Evolutionary conservation across 2,113 vertebrate species (phyloP).

Genomic region (Athene noctua): DNA sequence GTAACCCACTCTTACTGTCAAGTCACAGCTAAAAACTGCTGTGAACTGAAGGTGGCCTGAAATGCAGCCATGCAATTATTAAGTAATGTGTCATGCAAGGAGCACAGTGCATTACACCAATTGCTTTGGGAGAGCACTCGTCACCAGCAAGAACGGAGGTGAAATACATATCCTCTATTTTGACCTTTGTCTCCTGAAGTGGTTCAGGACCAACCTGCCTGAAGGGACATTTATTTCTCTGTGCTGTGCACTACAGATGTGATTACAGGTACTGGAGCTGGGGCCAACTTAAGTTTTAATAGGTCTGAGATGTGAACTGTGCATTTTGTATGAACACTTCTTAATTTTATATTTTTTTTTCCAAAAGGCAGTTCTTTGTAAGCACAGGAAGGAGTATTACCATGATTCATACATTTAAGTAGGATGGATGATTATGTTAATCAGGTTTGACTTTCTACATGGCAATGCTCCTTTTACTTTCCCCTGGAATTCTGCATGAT

Average conservation of each 20-base stretch:
- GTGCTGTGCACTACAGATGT: not conserved
- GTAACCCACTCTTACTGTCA: not conserved
- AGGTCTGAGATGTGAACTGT: not conserved
- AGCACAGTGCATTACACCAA: constrained; percentile 1
- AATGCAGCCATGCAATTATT: not conserved
- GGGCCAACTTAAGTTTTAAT: not conserved
- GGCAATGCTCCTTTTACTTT: not conserved
- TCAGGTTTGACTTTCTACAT: not conserved
- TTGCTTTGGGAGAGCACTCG: not conserved
- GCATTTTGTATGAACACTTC: not conserved
- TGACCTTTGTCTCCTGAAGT: not conserved
- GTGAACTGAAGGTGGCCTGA: constrained; percentile 33
- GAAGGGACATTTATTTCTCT: not conserved
- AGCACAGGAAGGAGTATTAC: not conserved
- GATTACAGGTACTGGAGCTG: not conserved
- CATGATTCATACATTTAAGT: not conserved
- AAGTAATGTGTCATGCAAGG: constrained; percentile 13
- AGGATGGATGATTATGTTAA: not conserved
- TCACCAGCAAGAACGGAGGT: not conserved
- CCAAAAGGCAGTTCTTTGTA: not conserved
- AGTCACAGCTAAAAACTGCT: not conserved
- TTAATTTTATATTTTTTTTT: not conserved
- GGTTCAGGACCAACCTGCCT: not conserved
- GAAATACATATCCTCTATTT: not conserved
- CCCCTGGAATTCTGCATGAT: not conserved